Evolutionary conservation across 2,113 vertebrate genomes (phyloP).

Genomic region (Isichthys henryi): DNA sequence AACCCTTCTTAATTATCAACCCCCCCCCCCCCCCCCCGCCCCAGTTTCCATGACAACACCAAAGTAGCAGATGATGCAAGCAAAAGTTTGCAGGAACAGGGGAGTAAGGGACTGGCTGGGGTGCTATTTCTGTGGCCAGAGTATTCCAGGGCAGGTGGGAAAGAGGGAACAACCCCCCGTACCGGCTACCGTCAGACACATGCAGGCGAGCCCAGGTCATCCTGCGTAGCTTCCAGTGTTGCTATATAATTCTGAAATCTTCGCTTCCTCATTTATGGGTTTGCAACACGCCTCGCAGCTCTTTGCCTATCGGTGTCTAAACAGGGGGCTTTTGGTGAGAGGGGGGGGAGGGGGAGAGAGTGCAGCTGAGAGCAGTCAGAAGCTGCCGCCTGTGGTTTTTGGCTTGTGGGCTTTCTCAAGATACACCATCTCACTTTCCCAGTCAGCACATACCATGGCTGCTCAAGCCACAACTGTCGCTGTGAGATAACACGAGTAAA

Average conservation of each 20-base stretch:
- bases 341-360: background rate
- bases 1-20: slow-evolving; percentile 27
- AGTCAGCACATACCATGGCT: slow-evolving; percentile 59
- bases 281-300: slow-evolving; percentile 70
- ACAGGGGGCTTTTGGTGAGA: slow-evolving; percentile 9
- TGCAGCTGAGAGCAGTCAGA: slow-evolving; percentile 39
- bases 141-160: background rate
- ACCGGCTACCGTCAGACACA: slow-evolving; percentile 41
- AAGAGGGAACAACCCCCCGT: background rate
- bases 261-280: slow-evolving; percentile 54
- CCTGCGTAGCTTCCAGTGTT: slow-evolving; percentile 49
- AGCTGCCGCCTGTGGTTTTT: slow-evolving; percentile 60
- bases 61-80: slow-evolving; percentile 48
- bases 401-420: slow-evolving; percentile 58
- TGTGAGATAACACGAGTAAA: slow-evolving; percentile 51
- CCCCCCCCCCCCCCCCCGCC: background rate
- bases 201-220: slow-evolving; percentile 41
- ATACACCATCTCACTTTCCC: slow-evolving; percentile 59
- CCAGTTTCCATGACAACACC: slow-evolving; percentile 61
- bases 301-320: slow-evolving; percentile 64
- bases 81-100: slow-evolving; percentile 32
- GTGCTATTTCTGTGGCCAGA: background rate
- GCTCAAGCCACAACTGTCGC: slow-evolving; percentile 53
- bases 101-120: background rate
- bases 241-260: slow-evolving; percentile 49